These are phyloP conservation scores for Triplophysa tibetana DNA, from an alignment of 2,113 vertebrate genomes.

Conservation along the genomic window DNA sequence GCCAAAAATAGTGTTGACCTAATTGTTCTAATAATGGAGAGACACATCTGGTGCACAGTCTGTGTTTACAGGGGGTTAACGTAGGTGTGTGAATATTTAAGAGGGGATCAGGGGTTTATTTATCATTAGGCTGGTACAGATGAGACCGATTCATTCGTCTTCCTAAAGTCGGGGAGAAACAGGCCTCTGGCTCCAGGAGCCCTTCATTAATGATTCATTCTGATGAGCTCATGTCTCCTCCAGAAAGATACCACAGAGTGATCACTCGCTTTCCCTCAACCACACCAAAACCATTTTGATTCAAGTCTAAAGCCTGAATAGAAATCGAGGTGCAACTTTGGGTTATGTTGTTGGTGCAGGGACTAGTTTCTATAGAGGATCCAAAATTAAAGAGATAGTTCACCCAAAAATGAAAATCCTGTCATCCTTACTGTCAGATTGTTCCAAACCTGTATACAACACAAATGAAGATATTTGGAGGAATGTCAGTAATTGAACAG, in stretches of 20 bases:
- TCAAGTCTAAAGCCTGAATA: not conserved
- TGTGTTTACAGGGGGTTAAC: slow-evolving; percentile 17
- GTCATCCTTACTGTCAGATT: too few relatives aligned
- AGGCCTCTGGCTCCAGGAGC: slow-evolving; percentile 26
- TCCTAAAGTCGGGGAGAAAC: slow-evolving; percentile 40
- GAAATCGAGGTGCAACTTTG: not conserved
- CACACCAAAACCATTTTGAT: not conserved
- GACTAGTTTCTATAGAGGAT: not conserved
- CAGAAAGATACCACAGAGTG: slow-evolving; percentile 28
- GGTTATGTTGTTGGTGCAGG: not conserved
- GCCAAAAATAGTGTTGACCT: too few relatives aligned
- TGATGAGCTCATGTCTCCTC: slow-evolving; percentile 32
- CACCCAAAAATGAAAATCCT: too few relatives aligned
- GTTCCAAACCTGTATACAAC: too few relatives aligned
- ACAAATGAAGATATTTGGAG: too few relatives aligned
- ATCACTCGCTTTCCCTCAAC: not conserved
- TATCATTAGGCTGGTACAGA: slow-evolving; percentile 32
- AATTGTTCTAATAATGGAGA: not conserved
- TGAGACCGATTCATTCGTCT: slow-evolving; percentile 19
- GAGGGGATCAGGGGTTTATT: slow-evolving; percentile 33
- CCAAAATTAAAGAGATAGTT: not conserved
- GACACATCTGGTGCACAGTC: not conserved
- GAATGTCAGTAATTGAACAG: too few relatives aligned
- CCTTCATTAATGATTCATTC: slow-evolving; percentile 53
- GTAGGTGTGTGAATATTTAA: slow-evolving; percentile 41